Conservation (phyloP, 2,797 vertebrate species). For the Sebastes kiyomatsui region DNA sequence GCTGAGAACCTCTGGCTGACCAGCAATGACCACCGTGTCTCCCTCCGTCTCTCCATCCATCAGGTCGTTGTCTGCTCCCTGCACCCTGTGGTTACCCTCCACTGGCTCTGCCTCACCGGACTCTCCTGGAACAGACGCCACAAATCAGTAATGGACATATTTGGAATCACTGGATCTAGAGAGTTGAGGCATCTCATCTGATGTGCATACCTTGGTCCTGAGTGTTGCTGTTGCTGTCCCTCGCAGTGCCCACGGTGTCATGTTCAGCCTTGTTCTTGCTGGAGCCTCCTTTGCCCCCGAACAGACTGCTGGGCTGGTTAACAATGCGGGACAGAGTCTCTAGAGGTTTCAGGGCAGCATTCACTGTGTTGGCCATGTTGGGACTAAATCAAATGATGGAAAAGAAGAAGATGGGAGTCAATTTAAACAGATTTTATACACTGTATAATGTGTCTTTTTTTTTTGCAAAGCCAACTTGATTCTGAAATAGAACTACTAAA, state of each 20-base stretch:
- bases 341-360: constrained; percentile 94
- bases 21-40: constrained; percentile 92
- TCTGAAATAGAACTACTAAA: neutral
- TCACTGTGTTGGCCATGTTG: constrained; percentile 98
- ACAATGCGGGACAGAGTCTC: constrained; percentile 96
- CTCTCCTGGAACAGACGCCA: constrained; percentile 82
- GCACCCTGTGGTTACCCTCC: constrained; percentile 89
- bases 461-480: neutral
- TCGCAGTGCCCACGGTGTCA: constrained; percentile 86
- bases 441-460: neutral
- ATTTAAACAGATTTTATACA: neutral
- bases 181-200: neutral
- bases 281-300: constrained; percentile 92
- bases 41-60: constrained; percentile 95
- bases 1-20: constrained; percentile 93
- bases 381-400: constrained; percentile 80
- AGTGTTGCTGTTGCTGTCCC: constrained; percentile 90
- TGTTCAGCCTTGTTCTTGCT: constrained; percentile 93
- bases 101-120: constrained; percentile 90
- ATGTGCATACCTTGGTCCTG: constrained; percentile 88
- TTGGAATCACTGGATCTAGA: neutral
- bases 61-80: constrained; percentile 90
- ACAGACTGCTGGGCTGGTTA: constrained; percentile 95
- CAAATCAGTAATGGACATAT: constrained; percentile 13
- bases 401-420: neutral